Evolutionary conservation across 1,140 invertebrate species (phyloP).

Genomic region (Drosophila insularis): DNA sequence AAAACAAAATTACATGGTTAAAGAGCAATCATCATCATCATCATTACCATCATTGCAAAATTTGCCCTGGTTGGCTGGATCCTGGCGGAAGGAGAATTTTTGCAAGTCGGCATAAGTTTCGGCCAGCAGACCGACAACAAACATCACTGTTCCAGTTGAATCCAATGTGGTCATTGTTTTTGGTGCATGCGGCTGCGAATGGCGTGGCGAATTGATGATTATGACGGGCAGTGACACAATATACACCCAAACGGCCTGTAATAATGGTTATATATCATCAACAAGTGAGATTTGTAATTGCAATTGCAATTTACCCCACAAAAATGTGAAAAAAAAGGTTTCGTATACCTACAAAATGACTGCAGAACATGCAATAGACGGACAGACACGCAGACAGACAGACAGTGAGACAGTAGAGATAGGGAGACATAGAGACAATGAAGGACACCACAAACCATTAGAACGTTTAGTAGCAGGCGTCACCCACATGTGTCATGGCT

Average conservation of each 20-base stretch:
- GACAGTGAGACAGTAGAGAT: neutral
- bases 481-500: slow-evolving; percentile 55
- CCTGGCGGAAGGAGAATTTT: slow-evolving; percentile 94
- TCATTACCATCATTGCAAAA: slow-evolving; percentile 93
- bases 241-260: slow-evolving; percentile 96
- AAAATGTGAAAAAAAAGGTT: slow-evolving; percentile 52
- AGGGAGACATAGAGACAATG: slow-evolving; percentile 11
- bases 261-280: neutral
- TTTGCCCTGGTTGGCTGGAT: slow-evolving; percentile 93
- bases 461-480: slow-evolving; percentile 41
- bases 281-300: neutral
- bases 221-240: slow-evolving; percentile 95
- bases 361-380: slow-evolving; percentile 38
- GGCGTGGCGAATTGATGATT: slow-evolving; percentile 93
- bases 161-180: slow-evolving; percentile 93
- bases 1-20: neutral
- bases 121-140: slow-evolving; percentile 91
- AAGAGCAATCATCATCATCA: neutral
- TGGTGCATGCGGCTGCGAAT: slow-evolving; percentile 89
- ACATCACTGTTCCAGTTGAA: slow-evolving; percentile 92
- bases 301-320: slow-evolving; percentile 16
- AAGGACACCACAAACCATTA: slow-evolving; percentile 29
- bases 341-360: slow-evolving; percentile 44
- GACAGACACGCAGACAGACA: slow-evolving; percentile 10
- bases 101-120: slow-evolving; percentile 96